Evolutionary conservation across 2,888 invertebrate species (phyloP), one percentile per base, ranked within the genome.

Genomic region (Hypselothyrea guttata): DNA sequence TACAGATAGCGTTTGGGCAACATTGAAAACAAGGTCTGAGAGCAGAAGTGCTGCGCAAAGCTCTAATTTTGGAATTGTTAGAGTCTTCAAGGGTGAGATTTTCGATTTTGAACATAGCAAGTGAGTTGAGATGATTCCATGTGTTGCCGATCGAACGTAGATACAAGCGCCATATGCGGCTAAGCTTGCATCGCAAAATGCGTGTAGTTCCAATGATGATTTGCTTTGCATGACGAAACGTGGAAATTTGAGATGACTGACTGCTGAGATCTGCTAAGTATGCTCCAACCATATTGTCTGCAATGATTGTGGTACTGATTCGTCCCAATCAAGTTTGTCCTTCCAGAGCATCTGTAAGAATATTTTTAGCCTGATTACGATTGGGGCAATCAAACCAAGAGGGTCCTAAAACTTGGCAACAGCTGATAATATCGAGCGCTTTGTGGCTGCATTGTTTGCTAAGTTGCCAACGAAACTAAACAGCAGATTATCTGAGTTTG

Each of bases 41-140:
- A 35, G 37, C 13, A 33, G n/a, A 1, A 22, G n/a, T 3, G 46
- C 35, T n/a, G 35, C 35, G 4, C 7, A 35, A 1, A 37, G 11
- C n/a, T 47, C 27, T 9, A 47, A 7, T 30, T 37, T 38, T 12
- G 30, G 37, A 37, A 38, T 15, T 9, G 47, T 47, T 11, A 30
- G 5, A 13, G 37, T 12, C 30, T 38, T 37, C 4, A 37, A 15
- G 5, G 47, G 37, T 16, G 12, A 16, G 18, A 40, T 12, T 12
- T 27, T 40, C 11, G 40, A 40, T 12, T 40, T 40, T 11, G 27
- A 22, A 12, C 12, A 40, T 5, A 40, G 27, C 4, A 40, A 11
- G 8, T 40, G 27, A 4, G 12, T 27, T 40, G 22, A 27, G 1
- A 11, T 7, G 13, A 12, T 5, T 40, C 40, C 27, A 40, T 13